Conservation (phyloP, 2,113 vertebrate species). For the Myotis davidii region DNA sequence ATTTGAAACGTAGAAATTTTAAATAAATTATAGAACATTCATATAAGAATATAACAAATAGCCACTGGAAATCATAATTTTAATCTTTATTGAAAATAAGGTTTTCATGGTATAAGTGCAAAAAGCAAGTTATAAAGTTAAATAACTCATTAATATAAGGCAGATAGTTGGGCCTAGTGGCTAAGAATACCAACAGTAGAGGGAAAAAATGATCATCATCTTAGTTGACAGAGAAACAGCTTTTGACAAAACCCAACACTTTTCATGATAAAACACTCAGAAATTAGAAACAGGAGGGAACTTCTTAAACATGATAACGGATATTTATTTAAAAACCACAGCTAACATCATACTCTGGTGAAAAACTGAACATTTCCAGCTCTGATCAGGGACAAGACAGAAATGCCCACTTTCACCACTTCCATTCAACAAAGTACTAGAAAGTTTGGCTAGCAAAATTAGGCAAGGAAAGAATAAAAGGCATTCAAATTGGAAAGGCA, state of each 20-base stretch:
- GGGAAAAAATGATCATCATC: neutral
- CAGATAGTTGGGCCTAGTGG: neutral
- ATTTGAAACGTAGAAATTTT: neutral
- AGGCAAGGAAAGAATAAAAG: neutral
- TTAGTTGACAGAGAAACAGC: neutral
- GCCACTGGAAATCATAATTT: constrained; percentile 2
- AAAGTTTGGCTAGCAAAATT: neutral
- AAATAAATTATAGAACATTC: neutral
- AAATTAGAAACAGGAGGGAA: neutral
- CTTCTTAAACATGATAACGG: neutral
- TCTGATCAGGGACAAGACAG: neutral
- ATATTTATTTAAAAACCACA: neutral
- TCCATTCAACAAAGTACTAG: neutral
- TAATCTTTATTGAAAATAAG: constrained; percentile 10
- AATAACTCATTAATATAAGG: neutral
- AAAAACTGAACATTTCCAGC: neutral
- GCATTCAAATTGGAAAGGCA: neutral
- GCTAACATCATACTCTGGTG: neutral
- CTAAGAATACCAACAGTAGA: neutral
- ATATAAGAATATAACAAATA: neutral
- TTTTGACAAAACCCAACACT: neutral
- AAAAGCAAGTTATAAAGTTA: neutral
- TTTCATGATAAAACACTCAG: neutral
- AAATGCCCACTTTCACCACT: neutral
- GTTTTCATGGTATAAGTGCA: neutral